Percentiles rank a stretch among this genome's conserved stretches.
phyloP scores from a whole-genome alignment of 2,797 vertebrate species.

The Setipinna tenuifilis region DNA sequence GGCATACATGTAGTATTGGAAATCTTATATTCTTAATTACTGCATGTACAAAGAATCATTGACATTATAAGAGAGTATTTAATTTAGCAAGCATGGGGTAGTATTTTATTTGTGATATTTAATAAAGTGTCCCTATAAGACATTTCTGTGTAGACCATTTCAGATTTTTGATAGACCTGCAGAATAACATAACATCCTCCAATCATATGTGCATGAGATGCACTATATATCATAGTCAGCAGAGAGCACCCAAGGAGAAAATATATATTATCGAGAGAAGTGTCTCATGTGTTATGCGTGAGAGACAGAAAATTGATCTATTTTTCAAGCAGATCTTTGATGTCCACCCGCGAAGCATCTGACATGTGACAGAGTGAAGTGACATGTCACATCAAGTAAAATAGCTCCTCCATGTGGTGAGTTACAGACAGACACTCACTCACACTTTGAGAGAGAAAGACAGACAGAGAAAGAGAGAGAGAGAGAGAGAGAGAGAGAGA shows the following conservation, averaged over 20 bases:
- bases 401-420: background rate
- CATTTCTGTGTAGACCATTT: too few species aligned
- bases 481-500: background rate
- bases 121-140: too few species aligned
- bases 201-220: background rate
- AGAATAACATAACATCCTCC: too few species aligned
- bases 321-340: background rate
- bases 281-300: background rate
- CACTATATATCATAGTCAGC: background rate
- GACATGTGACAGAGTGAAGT: background rate
- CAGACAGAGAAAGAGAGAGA: too few species aligned
- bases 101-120: too few species aligned
- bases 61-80: too few species aligned
- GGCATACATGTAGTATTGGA: too few species aligned
- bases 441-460: background rate
- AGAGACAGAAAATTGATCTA: background rate
- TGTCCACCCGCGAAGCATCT: background rate
- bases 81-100: too few species aligned
- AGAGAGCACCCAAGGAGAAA: slow-evolving; percentile 2
- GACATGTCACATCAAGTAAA: background rate
- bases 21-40: too few species aligned
- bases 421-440: background rate
- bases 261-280: background rate
- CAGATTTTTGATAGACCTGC: too few species aligned
- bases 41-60: too few species aligned